A percentile compares a stretch with the other conserved stretches of the same genome.
Conservation (phyloP, 2,888 invertebrate genomes). For the Diarsia brunnea region DNA sequence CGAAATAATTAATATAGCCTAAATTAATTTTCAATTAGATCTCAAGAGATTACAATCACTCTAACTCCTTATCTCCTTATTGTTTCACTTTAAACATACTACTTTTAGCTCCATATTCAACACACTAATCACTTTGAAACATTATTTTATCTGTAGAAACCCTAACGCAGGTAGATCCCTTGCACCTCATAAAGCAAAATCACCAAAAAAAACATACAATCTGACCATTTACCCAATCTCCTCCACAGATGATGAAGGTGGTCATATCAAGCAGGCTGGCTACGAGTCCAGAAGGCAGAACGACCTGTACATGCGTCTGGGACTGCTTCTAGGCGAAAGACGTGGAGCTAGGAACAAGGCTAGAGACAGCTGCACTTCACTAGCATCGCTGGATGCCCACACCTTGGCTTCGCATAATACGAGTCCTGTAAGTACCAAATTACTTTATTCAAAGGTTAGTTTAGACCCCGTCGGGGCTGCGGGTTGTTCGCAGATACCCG, state of each 20-base stretch:
- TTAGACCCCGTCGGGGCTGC: too few relatives aligned
- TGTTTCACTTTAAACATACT: background rate
- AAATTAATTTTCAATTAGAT: background rate
- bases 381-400: constrained; percentile 92
- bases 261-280: constrained; percentile 92
- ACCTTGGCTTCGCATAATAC: constrained; percentile 95
- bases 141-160: background rate
- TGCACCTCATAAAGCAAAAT: background rate
- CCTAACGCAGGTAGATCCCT: background rate
- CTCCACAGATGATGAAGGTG: constrained; percentile 93
- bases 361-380: constrained; percentile 88
- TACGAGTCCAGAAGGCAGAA: constrained; percentile 91
- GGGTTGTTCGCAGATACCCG: too few relatives aligned
- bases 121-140: too few relatives aligned
- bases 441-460: too few relatives aligned
- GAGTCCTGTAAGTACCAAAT: constrained; percentile 91
- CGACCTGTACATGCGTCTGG: constrained; percentile 95
- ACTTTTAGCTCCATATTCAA: too few relatives aligned
- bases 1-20: background rate
- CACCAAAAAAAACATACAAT: background rate
- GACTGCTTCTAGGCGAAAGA: constrained; percentile 94
- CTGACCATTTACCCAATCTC: constrained; percentile 23
- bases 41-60: background rate
- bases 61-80: background rate
- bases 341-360: constrained; percentile 89